Percentiles rank a stretch among this genome's conserved stretches.
These are phyloP conservation scores for Amblyjoppa proteus DNA, from an alignment of 2,888 invertebrate genomes.

Conservation along the genomic window DNA sequence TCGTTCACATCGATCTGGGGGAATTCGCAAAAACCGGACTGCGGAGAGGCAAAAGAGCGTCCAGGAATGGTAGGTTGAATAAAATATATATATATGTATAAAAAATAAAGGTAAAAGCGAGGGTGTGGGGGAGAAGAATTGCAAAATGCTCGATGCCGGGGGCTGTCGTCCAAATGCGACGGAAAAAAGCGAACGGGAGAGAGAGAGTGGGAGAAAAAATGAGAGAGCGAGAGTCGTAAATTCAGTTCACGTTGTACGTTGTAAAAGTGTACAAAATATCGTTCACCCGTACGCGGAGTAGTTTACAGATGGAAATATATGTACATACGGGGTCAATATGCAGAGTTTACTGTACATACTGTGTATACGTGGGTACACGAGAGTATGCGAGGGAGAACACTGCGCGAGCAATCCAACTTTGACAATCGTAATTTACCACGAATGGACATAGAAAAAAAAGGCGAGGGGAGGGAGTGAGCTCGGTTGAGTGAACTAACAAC, in stretches of 20 bases:
- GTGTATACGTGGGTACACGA: not conserved
- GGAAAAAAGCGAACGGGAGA: slow-evolving; percentile 41
- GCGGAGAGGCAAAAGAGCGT: slow-evolving; percentile 10
- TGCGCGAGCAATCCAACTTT: slow-evolving; percentile 54
- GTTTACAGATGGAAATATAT: slow-evolving; percentile 53
- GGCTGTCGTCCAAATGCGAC: slow-evolving; percentile 52
- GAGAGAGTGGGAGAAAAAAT: slow-evolving; percentile 22
- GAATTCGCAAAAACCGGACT: slow-evolving; percentile 48
- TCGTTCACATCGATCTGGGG: slow-evolving; percentile 46
- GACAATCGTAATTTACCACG: slow-evolving; percentile 61
- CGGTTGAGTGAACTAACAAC: slow-evolving; percentile 18
- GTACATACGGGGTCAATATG: slow-evolving; percentile 25
- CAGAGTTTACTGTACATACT: slow-evolving; percentile 31
- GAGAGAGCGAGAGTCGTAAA: slow-evolving; percentile 57
- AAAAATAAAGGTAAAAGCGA: slow-evolving; percentile 36
- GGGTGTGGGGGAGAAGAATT: slow-evolving; percentile 44
- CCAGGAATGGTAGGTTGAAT: slow-evolving; percentile 5
- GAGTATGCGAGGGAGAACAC: slow-evolving; percentile 1
- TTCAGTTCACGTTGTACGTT: slow-evolving; percentile 59
- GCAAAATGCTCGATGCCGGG: slow-evolving; percentile 31
- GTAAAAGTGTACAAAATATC: slow-evolving; percentile 64
- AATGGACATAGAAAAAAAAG: slow-evolving; percentile 18
- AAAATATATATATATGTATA: slow-evolving; percentile 35
- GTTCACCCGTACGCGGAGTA: slow-evolving; percentile 39
- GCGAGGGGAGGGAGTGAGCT: not conserved